Evolutionary conservation across 2,797 vertebrate genomes (phyloP).

Genomic region (Galagoides demidoff): DNA sequence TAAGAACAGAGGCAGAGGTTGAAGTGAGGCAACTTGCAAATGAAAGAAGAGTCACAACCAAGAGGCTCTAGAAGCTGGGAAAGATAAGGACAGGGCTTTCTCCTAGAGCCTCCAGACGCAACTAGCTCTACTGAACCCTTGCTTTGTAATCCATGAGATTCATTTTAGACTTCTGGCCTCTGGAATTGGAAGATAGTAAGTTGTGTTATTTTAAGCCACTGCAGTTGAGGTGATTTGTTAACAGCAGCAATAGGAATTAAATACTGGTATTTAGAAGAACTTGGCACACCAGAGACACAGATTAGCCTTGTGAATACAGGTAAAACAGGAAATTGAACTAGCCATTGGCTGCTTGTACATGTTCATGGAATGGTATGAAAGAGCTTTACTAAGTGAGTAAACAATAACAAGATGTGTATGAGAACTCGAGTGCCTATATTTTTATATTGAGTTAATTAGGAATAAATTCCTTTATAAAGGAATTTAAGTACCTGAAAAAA

Average conservation of each 20-base stretch:
- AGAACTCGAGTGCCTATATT: neutral
- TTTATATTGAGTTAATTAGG: neutral
- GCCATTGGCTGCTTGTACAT: neutral
- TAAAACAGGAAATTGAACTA: neutral
- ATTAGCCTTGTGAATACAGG: neutral
- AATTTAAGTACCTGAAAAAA: neutral
- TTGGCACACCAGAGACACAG: neutral
- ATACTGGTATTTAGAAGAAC: neutral
- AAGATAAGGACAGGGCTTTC: neutral
- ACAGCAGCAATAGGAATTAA: neutral
- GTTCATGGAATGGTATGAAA: neutral
- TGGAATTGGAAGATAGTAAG: neutral
- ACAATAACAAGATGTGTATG: neutral
- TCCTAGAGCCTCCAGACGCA: neutral
- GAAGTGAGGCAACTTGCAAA: neutral
- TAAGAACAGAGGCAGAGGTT: neutral
- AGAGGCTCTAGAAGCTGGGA: neutral
- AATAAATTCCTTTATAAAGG: neutral
- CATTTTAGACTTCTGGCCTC: neutral
- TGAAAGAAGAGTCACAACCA: neutral
- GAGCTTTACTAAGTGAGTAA: neutral
- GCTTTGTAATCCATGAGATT: neutral
- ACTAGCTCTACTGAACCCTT: neutral
- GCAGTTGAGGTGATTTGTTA: neutral
- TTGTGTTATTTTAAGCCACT: neutral